Evolutionary conservation across 2,797 vertebrate species (phyloP).

Genomic region (Coendou prehensilis): DNA sequence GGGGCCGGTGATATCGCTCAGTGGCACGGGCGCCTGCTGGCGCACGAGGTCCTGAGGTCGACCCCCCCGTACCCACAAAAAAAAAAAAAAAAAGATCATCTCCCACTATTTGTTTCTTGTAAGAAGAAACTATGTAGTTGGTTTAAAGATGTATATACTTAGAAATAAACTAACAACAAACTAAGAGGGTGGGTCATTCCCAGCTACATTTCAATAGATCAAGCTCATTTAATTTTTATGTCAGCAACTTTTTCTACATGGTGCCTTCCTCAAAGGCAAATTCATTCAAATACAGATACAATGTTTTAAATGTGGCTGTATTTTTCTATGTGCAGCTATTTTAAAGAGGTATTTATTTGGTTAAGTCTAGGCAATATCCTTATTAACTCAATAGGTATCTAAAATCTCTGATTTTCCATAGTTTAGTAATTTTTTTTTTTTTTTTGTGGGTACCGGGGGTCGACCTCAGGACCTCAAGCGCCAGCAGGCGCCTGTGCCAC

Average conservation of each 20-base stretch:
- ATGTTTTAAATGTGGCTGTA: slow-evolving; percentile 18
- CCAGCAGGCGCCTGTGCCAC: too few relatives aligned
- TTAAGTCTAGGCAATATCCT: not conserved
- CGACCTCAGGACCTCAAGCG: too few relatives aligned
- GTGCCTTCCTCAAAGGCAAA: slow-evolving; percentile 58
- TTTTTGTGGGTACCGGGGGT: too few relatives aligned
- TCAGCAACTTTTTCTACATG: slow-evolving; percentile 31
- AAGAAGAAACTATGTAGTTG: slow-evolving; percentile 69
- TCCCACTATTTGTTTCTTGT: slow-evolving; percentile 67
- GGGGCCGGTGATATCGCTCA: too few relatives aligned
- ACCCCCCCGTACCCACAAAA: too few relatives aligned
- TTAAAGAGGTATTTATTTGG: slow-evolving; percentile 56
- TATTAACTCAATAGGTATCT: not conserved
- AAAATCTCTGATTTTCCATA: slow-evolving; percentile 22
- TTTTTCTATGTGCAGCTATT: slow-evolving; percentile 9
- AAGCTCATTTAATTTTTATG: slow-evolving; percentile 59
- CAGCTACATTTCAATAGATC: slow-evolving; percentile 68
- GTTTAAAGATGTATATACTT: slow-evolving; percentile 62
- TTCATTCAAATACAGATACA: not conserved
- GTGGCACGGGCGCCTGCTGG: too few relatives aligned
- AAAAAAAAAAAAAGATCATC: too few relatives aligned
- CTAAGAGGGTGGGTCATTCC: slow-evolving; percentile 51
- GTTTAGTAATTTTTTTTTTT: not conserved
- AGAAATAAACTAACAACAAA: slow-evolving; percentile 78
- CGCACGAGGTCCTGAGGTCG: too few relatives aligned